Conservation (phyloP, 2,113 vertebrate species). For the Nipponia nippon region DNA sequence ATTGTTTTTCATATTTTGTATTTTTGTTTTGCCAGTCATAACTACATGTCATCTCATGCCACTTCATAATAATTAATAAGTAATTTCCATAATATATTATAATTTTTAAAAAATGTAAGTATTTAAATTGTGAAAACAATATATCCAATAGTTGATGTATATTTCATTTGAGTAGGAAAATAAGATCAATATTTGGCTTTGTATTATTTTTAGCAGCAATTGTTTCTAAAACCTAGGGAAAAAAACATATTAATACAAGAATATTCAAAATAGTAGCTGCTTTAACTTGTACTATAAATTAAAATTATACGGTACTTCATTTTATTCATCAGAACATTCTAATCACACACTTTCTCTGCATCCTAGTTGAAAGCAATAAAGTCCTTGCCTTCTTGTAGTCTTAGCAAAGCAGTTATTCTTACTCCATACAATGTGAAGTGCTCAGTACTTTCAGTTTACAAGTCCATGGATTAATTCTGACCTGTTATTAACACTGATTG, state of each 20-base stretch:
- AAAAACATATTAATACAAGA: background rate
- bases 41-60: background rate
- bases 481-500: rapidly evolving
- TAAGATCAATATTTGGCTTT: background rate
- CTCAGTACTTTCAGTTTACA: background rate
- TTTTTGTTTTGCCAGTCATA: background rate
- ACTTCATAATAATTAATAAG: background rate
- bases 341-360: background rate
- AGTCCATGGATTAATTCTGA: background rate
- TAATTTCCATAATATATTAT: background rate
- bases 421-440: background rate
- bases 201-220: background rate
- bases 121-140: background rate
- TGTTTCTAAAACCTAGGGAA: background rate
- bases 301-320: background rate
- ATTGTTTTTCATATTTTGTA: background rate
- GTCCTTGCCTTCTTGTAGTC: background rate
- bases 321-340: background rate
- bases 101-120: background rate
- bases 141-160: background rate
- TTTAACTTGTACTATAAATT: background rate
- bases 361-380: background rate
- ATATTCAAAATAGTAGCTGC: background rate
- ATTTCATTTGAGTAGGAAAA: background rate
- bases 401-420: background rate